Conservation (phyloP, 2,113 vertebrate species). For the Mesitornis unicolor region DNA sequence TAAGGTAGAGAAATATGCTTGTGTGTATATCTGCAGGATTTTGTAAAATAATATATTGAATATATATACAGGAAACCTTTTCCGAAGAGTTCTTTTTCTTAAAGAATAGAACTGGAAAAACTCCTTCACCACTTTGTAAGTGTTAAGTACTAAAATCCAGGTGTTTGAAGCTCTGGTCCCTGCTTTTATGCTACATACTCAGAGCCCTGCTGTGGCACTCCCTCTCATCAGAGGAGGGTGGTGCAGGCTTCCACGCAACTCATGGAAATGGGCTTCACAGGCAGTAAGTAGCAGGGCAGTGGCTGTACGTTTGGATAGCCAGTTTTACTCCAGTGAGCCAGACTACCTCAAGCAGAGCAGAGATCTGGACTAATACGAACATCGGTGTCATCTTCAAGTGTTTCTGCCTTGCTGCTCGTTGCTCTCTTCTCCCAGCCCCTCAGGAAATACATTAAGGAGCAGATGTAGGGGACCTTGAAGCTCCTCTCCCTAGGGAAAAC, state of each 20-base stretch:
- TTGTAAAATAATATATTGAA: not conserved
- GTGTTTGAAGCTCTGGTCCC: not conserved
- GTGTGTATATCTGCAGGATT: not conserved
- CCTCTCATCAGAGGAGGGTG: accelerated
- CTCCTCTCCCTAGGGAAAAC: not conserved
- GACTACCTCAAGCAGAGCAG: not conserved
- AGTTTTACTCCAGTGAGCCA: not conserved
- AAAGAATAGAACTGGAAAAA: not conserved
- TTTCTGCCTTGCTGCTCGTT: not conserved
- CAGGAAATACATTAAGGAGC: not conserved
- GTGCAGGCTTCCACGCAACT: not conserved
- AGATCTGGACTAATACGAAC: not conserved
- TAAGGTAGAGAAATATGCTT: not conserved
- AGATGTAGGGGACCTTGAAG: not conserved
- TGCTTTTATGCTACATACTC: accelerated
- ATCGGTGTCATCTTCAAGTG: accelerated
- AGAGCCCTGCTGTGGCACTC: not conserved
- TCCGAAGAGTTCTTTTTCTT: not conserved
- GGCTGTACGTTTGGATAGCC: not conserved
- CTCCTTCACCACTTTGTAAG: not conserved
- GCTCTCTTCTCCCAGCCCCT: not conserved
- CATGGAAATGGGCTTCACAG: not conserved
- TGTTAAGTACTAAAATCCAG: not conserved
- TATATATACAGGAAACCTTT: not conserved
- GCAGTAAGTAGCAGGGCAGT: not conserved